These are phyloP conservation scores for Hipparchia sbordonii DNA, from an alignment of 2,888 invertebrate species.

Conservation along the genomic window DNA sequence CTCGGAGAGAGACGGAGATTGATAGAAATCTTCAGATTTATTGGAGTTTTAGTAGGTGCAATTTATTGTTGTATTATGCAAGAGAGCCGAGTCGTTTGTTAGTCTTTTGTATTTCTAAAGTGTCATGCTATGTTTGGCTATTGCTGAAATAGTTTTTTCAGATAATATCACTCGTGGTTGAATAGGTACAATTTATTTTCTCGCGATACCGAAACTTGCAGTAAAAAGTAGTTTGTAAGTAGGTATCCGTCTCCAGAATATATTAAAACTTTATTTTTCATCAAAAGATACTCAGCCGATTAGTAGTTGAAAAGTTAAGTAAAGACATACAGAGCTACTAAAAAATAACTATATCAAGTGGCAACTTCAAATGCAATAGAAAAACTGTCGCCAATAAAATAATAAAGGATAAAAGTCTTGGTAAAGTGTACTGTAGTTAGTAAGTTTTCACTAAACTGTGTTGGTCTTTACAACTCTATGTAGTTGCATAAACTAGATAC, in stretches of 20 bases:
- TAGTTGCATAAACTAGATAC: neutral
- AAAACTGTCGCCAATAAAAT: neutral
- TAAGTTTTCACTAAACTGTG: neutral
- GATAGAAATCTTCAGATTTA: conserved; percentile 32
- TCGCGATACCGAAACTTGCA: too few species aligned
- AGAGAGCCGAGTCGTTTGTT: neutral
- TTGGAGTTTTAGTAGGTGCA: conserved; percentile 2
- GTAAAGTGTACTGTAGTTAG: too few species aligned
- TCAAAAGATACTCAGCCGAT: too few species aligned
- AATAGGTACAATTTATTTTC: too few species aligned
- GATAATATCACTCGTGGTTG: neutral
- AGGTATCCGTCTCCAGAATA: too few species aligned
- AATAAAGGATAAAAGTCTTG: neutral
- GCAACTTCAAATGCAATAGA: neutral
- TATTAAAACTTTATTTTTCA: too few species aligned
- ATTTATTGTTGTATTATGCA: conserved; percentile 19
- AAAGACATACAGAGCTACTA: too few species aligned
- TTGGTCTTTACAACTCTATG: neutral
- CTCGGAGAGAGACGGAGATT: conserved; percentile 26
- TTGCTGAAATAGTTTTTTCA: neutral
- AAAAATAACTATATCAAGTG: too few species aligned
- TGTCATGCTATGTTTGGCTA: neutral
- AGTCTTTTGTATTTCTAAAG: neutral
- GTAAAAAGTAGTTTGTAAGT: too few species aligned
- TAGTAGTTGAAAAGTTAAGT: too few species aligned